Evolutionary conservation across 2,888 invertebrate genomes (phyloP).

Genomic region (Luperina nickerlii): DNA sequence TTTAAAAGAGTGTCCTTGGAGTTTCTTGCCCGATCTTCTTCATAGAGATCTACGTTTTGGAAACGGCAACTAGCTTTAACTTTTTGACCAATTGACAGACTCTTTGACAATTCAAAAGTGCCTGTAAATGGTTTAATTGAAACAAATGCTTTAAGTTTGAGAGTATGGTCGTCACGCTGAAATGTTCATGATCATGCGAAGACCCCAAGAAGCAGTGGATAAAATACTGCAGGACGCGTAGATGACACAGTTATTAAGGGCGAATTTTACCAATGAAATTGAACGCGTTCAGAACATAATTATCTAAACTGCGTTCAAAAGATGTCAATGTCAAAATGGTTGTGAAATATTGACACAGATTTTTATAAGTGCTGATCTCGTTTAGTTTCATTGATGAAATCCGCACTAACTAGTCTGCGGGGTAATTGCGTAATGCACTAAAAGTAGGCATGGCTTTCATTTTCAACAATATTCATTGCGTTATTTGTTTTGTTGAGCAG

Average conservation of each 20-base stretch:
- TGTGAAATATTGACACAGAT: not conserved
- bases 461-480: no score
- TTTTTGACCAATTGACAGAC: not conserved
- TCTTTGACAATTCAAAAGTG: not conserved
- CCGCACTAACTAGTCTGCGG: not conserved
- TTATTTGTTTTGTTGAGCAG: no score
- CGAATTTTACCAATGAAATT: not conserved
- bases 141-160: not conserved
- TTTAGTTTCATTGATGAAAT: not conserved
- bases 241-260: not conserved
- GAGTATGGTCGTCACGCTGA: not conserved
- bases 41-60: no score
- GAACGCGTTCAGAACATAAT: not conserved
- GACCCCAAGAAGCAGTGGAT: not conserved
- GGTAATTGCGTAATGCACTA: not conserved
- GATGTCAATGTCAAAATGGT: not conserved
- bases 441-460: not conserved
- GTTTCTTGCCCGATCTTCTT: not conserved
- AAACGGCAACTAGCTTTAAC: not conserved
- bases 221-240: not conserved
- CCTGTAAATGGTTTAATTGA: not conserved
- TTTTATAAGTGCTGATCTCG: not conserved
- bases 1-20: no score
- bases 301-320: not conserved
- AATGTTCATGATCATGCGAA: not conserved